A percentile compares a stretch with the other conserved stretches of the same genome.
Conservation (phyloP, 2,888 invertebrate species). For the Machimus rusticus region DNA sequence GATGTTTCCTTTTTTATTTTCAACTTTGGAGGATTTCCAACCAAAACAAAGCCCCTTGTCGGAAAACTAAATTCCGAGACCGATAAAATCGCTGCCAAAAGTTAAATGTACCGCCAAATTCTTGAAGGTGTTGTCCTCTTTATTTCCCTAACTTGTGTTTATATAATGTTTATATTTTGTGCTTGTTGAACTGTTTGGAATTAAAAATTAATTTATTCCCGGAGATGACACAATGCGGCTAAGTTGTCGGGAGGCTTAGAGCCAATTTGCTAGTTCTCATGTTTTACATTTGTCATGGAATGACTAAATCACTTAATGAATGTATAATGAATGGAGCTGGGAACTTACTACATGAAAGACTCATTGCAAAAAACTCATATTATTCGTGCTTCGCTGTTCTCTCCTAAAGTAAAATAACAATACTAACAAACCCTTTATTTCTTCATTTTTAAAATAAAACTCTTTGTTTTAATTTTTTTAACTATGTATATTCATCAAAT, state of each 20-base stretch:
- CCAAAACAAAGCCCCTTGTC: not conserved
- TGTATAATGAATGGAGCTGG: not conserved
- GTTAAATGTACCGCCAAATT: conserved; percentile 34
- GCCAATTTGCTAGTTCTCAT: not conserved
- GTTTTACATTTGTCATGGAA: not conserved
- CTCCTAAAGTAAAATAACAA: not conserved
- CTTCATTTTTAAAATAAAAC: not conserved
- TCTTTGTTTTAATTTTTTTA: not conserved
- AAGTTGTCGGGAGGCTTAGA: not conserved
- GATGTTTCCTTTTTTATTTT: not conserved
- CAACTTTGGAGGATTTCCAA: not conserved
- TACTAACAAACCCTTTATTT: not conserved
- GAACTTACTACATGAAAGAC: not conserved
- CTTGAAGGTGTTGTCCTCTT: conserved; percentile 14
- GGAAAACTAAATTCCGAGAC: not conserved
- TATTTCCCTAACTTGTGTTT: not conserved
- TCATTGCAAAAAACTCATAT: not conserved
- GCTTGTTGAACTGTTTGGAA: not conserved
- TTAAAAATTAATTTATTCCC: not conserved
- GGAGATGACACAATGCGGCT: not conserved
- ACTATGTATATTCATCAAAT: no score
- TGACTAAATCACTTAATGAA: not conserved
- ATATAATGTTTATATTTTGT: not conserved
- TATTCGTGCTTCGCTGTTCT: not conserved
- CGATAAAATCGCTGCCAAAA: not conserved